Percentiles rank a stretch among this genome's conserved stretches.
These are phyloP conservation scores for Protodeltote pygarga DNA, from an alignment of 2,888 invertebrate genomes.

Conservation along the genomic window DNA sequence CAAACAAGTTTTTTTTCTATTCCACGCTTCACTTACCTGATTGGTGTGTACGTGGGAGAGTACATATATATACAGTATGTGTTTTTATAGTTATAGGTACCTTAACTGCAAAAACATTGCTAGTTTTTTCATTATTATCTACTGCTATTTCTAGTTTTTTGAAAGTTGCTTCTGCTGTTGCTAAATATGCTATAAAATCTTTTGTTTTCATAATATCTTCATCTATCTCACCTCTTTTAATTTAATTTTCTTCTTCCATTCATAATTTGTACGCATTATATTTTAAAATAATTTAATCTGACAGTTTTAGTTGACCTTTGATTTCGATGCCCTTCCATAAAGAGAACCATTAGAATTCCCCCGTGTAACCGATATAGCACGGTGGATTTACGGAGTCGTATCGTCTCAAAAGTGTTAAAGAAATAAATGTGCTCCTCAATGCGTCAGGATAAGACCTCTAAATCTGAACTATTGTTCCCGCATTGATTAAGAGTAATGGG, in stretches of 20 bases:
- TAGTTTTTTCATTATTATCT: no score
- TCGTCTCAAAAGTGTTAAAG: conserved; percentile 26
- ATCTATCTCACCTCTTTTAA: no score
- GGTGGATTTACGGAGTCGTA: conserved; percentile 21
- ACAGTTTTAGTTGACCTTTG: not conserved
- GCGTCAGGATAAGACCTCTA: conserved; percentile 45
- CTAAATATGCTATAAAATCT: no score
- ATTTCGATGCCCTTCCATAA: conserved; percentile 1
- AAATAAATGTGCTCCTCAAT: conserved; percentile 58
- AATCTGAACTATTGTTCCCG: conserved; percentile 65
- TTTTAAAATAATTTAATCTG: not conserved
- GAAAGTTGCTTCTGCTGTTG: no score
- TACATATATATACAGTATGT: not conserved
- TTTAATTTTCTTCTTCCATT: no score
- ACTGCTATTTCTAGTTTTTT: no score
- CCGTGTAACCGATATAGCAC: conserved; percentile 20
- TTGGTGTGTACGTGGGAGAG: not conserved
- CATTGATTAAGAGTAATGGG: conserved; percentile 68
- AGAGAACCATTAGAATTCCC: conserved; percentile 22
- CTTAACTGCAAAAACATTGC: no score
- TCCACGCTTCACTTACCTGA: not conserved
- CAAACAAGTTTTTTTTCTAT: conserved; percentile 3
- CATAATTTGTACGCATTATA: conserved; percentile 4
- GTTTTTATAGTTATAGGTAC: no score
- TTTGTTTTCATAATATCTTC: no score